Base-by-base conservation (phyloP, 2,888 invertebrate species). In the Erebia ligea region DNA sequence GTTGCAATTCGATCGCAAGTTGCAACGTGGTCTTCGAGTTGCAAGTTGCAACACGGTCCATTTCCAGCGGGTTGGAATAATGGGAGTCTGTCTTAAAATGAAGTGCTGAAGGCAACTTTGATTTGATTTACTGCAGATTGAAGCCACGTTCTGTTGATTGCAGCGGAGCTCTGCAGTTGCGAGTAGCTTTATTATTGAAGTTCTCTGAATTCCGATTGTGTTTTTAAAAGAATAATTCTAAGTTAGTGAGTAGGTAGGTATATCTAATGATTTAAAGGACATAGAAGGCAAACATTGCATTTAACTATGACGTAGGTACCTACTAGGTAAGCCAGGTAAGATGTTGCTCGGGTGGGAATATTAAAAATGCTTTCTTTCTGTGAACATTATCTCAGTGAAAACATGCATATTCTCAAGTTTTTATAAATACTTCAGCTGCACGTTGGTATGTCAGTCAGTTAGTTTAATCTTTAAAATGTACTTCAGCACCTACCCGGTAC, bases 21-120 rank as follows among this genome's bases (percentile, higher is more conserved):
- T 64, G 50, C 64, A 64, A 50, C 52, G 64, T 52, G 19, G 50
- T 40, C 52, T 42, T 21, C 6, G 40, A 64, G 65, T 15, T 56
- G 65, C 65, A 40, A 40, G 3, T 56, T 65, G 65, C 65, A 19
- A 19, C 19, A 42, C 56, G 65, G 52, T 65, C 65, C 65, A 57
- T 68, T 68, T 58, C 58, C 13, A 64, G 56, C 61, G 68, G 64
- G 72, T 70, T 67, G 70, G 66, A 70, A 75, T 75, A 75, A 75
- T 73, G 74, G 69, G 69, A 74, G 68, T 70, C 63, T 71, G 73
- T 64, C 75, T 71, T 65, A 68, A 68, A 71, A 66, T 69, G 68
- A 69, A 69, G 68, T 65, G 68, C 61, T 63, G 70, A 74, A 75
- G 69, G 73, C 72, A 74, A 76, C 70, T 77, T 77, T 76, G 76